Evolutionary conservation across 2,888 invertebrate species (phyloP).

Genomic region (Polyommatus icarus): DNA sequence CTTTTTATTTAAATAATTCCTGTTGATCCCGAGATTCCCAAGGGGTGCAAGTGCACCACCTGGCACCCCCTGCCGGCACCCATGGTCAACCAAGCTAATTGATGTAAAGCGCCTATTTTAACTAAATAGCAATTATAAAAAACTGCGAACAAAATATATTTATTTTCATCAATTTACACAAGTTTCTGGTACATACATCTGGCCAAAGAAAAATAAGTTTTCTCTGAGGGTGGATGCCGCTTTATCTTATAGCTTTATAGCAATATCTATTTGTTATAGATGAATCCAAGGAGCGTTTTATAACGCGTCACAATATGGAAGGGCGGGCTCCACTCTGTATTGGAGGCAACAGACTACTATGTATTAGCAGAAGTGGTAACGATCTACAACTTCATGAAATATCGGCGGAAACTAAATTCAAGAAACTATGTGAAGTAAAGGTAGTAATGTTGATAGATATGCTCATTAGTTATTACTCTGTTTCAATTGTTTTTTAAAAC

Average conservation of each 20-base stretch:
- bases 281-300: conserved; percentile 65
- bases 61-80: too few species aligned
- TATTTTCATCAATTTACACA: not conserved
- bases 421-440: conserved; percentile 75
- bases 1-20: too few species aligned
- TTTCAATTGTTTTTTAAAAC: too few species aligned
- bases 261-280: conserved; percentile 49
- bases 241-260: not conserved
- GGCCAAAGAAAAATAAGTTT: too few species aligned
- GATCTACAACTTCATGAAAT: conserved; percentile 77
- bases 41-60: too few species aligned
- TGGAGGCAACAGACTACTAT: conserved; percentile 68
- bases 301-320: conserved; percentile 75
- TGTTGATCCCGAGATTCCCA: too few species aligned
- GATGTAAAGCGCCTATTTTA: not conserved
- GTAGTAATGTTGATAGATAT: conserved; percentile 49
- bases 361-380: conserved; percentile 76
- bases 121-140: not conserved
- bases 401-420: conserved; percentile 68
- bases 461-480: too few species aligned
- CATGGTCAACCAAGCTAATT: too few species aligned
- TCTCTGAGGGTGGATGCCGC: too few species aligned
- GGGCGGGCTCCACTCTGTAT: conserved; percentile 79
- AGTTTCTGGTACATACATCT: too few species aligned
- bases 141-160: not conserved